A percentile compares a stretch with the other conserved stretches of the same genome.
Evolutionary conservation across 2,113 vertebrate species (phyloP).

Genomic region (Dissostichus mawsoni): DNA sequence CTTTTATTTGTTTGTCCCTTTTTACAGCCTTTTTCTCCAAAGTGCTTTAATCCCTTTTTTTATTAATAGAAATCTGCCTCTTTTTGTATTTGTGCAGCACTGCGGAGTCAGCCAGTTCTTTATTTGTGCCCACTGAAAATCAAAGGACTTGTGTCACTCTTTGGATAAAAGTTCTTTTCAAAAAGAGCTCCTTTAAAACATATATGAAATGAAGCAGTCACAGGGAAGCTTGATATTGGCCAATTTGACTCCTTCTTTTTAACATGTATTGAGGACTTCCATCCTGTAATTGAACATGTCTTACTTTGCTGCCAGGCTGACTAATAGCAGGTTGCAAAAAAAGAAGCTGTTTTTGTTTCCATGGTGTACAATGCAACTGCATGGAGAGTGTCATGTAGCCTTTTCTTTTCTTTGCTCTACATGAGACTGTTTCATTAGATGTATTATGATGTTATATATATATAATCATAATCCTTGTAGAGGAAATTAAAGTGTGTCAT

Average conservation of each 20-base stretch:
- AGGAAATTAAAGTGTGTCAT: neutral
- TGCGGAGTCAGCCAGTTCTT: neutral
- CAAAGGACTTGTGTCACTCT: neutral
- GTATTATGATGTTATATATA: neutral
- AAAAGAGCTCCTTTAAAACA: slow-evolving; percentile 1
- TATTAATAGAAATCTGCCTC: neutral
- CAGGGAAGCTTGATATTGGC: neutral
- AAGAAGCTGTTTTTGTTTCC: neutral
- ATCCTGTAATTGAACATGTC: neutral
- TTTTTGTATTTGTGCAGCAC: neutral
- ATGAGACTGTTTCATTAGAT: neutral
- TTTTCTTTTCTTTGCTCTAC: neutral
- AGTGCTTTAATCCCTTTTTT: neutral
- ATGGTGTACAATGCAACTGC: too few relatives aligned
- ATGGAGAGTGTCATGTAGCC: neutral
- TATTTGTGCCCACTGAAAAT: slow-evolving; percentile 5
- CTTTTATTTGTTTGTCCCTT: too few relatives aligned
- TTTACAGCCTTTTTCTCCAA: neutral
- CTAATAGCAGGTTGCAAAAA: slow-evolving; percentile 1
- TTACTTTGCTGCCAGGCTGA: neutral
- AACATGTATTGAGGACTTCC: neutral
- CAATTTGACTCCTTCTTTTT: neutral
- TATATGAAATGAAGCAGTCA: slow-evolving; percentile 15
- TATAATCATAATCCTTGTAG: neutral
- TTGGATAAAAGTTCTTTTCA: slow-evolving; percentile 32